Percentiles rank a stretch among this genome's conserved stretches.
Evolutionary conservation across 2,888 invertebrate genomes (phyloP).

Genomic region (Amblyjoppa fuscipennis): DNA sequence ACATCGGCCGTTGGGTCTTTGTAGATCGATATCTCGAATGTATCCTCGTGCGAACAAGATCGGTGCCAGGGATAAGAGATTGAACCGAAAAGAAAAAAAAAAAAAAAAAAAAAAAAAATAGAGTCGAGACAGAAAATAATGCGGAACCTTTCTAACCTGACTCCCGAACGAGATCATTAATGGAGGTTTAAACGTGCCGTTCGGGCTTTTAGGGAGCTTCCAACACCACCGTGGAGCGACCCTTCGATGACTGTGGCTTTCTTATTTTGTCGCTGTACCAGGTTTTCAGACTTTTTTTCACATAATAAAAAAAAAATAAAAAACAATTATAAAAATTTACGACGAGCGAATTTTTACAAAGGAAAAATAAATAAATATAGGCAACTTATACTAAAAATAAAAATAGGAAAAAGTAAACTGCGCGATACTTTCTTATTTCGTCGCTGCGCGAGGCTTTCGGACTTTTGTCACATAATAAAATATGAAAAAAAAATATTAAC

Average conservation of each 20-base stretch:
- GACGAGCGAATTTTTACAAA: background rate
- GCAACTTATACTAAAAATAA: background rate
- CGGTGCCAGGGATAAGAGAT: conserved; percentile 69
- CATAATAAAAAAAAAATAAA: background rate
- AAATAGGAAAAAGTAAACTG: too few relatives aligned
- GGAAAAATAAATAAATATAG: background rate
- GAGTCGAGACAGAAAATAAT: conserved; percentile 25
- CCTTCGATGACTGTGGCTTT: conserved; percentile 67
- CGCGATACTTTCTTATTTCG: background rate
- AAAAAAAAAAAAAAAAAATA: conserved; percentile 24
- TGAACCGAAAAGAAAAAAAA: conserved; percentile 1
- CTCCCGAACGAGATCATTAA: conserved; percentile 71
- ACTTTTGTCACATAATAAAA: too few relatives aligned
- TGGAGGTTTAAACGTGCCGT: conserved; percentile 67
- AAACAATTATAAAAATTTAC: background rate
- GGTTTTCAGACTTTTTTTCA: background rate
- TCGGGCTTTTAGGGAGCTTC: conserved; percentile 67
- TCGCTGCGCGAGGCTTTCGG: too few relatives aligned
- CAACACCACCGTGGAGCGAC: background rate
- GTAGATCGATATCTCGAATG: conserved; percentile 73
- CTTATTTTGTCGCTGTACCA: background rate
- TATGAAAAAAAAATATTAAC: too few relatives aligned
- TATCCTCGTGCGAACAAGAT: conserved; percentile 78
- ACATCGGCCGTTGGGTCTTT: background rate
- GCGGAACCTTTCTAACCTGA: conserved; percentile 60